A percentile compares a stretch with the other conserved stretches of the same genome.
These are phyloP conservation scores for Gryllus bimaculatus DNA, from an alignment of 1,140 invertebrate species.

Conservation along the genomic window DNA sequence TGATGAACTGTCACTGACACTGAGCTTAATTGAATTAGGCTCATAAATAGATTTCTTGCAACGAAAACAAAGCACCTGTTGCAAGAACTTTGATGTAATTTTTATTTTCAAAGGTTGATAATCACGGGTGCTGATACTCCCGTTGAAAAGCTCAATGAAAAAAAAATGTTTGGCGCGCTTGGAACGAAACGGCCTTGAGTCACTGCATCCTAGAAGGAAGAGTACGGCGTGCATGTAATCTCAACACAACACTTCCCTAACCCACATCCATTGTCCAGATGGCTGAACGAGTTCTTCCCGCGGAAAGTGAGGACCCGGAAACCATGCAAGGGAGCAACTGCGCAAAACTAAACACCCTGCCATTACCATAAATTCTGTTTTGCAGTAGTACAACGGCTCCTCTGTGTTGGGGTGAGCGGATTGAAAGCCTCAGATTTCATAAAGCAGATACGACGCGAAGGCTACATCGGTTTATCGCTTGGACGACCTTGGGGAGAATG, in stretches of 20 bases:
- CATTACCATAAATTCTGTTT: not conserved
- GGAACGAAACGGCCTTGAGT: not conserved
- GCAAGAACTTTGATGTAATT: not conserved
- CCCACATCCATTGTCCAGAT: not conserved
- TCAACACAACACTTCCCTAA: not conserved
- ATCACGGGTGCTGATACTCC: not conserved
- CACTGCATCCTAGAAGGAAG: not conserved
- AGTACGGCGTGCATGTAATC: not conserved
- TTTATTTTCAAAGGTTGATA: not conserved
- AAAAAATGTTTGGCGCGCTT: not conserved
- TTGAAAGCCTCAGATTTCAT: too few relatives aligned
- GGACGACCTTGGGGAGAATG: too few relatives aligned
- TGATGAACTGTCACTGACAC: not conserved
- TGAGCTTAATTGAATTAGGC: not conserved
- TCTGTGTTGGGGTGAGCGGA: too few relatives aligned
- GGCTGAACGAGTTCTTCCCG: not conserved
- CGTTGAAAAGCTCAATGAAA: not conserved
- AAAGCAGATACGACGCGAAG: too few relatives aligned
- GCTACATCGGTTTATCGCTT: too few relatives aligned
- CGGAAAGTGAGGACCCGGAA: not conserved
- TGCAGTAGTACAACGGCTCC: too few relatives aligned
- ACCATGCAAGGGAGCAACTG: not conserved
- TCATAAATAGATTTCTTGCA: not conserved
- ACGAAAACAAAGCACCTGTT: not conserved
- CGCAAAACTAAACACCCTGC: not conserved